Base-by-base conservation (phyloP, 2,797 vertebrate genomes). In the Peromyscus melanophrys region DNA sequence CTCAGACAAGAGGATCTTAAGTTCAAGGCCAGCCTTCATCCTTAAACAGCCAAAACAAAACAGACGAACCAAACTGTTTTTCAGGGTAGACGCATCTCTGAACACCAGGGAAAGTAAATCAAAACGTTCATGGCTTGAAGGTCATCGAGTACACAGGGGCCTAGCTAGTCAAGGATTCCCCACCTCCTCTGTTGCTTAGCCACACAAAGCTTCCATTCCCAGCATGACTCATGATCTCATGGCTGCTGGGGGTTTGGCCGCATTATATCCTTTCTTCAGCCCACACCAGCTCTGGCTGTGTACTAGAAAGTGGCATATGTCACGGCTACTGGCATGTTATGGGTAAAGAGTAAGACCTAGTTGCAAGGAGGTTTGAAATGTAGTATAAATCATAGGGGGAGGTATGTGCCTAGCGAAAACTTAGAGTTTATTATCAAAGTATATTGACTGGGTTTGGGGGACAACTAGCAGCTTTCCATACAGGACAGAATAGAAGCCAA, bases 1-100 rank as follows among this genome's bases (percentile, higher is more conserved):
- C 73, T 63, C 19, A 59, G 29, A 27, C 37, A 77, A 13, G 40
- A 90, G 9, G 31, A 65, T 49, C 59, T 40, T 43, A 16, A 49
- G 43, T 90, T 65, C 46, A 34, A 78, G 37, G 43, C 40, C 37
- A 90, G 57, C 37, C 27, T 23, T 57, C 9, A 37, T 57, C 27
- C 86, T 88, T 88, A 57, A 23, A 71, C n/a, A 59, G 21, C n/a
- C 10, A n/a, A 55, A 55, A 52, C 14, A n/a, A 71, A 37, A 16
- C 11, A 85, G 89, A 73, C 61, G 40, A 52, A 71, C 81, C 40
- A 78, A 88, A 63, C 92, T 91, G 23, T 81, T 90, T 75, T 43
- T 82, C 77, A 94, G 23, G 61, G 49, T 63, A 25, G 27, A 40
- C 19, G 55, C 89, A 77, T 25, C 86, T 89, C 52, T 82, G 40